A percentile compares a stretch with the other conserved stretches of the same genome.
Evolutionary conservation across 2,888 invertebrate genomes (phyloP).

Genomic region (Parascotia fuliginaria): DNA sequence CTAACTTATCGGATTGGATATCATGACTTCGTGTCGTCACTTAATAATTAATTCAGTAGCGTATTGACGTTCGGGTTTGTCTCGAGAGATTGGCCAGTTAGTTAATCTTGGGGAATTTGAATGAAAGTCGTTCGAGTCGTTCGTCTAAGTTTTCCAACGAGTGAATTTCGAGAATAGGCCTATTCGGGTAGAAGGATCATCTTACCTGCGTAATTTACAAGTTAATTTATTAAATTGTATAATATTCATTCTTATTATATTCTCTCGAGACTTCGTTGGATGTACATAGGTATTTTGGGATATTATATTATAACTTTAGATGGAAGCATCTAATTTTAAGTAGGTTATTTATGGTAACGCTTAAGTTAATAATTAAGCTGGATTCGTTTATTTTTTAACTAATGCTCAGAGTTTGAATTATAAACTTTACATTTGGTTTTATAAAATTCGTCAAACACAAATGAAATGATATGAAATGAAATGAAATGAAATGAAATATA

Average conservation of each 20-base stretch:
- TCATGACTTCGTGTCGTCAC: slow-evolving; percentile 45
- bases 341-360: not conserved
- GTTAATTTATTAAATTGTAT: slow-evolving; percentile 7
- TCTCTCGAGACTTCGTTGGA: not conserved
- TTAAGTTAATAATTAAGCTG: too few relatives aligned
- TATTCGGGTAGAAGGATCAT: slow-evolving; percentile 16
- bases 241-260: slow-evolving; percentile 5
- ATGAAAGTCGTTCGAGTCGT: slow-evolving; percentile 23
- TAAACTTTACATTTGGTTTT: too few relatives aligned
- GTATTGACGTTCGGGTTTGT: slow-evolving; percentile 41
- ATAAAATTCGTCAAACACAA: too few relatives aligned
- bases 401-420: too few relatives aligned
- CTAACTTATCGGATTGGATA: slow-evolving; percentile 49
- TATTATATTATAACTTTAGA: not conserved
- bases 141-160: slow-evolving; percentile 24
- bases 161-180: slow-evolving; percentile 17
- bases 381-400: too few relatives aligned
- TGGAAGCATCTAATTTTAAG: not conserved
- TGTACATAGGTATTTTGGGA: too few relatives aligned
- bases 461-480: too few relatives aligned
- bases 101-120: slow-evolving; percentile 48
- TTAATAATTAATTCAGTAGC: slow-evolving; percentile 56
- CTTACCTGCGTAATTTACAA: slow-evolving; percentile 15
- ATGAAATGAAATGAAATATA: too few relatives aligned
- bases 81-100: slow-evolving; percentile 41